Base-by-base conservation (phyloP, 2,113 vertebrate species). In the Uria aalge region DNA sequence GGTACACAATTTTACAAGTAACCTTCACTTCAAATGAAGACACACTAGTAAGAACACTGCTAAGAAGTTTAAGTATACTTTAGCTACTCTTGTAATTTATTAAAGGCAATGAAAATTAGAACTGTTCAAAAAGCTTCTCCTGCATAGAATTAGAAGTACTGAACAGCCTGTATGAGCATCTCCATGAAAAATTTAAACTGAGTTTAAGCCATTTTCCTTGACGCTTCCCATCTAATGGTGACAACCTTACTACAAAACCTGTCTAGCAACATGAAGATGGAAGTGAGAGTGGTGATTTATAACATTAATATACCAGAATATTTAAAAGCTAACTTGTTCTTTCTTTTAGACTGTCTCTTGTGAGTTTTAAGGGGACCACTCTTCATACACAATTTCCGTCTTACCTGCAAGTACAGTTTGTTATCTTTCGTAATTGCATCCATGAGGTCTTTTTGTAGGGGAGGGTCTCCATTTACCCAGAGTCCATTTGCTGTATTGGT, bases 381-480 rank as follows among this genome's bases (percentile, higher is more conserved):
- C 41, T 48, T 48, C 5, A 56, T 5, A 48, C 2, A 73, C 10
- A 30, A 7, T 52, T 85, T 94, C n/a, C 5, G 12, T 82, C 98
- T 98, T 98, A 99, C 99, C 99, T 99, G 99, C 91, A 99, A 98
- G 96, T 99, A 99, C 12, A 99, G 98, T 96, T 99, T 99, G 97
- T 99, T 99, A 98, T 99, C 99, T 98, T 99, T 99, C 29, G 99
- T 99, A 96, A 99, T 99, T 55, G 99, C 99, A 95, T 99, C 99
- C 98, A 99, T 99, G 64, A 99, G 99, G 87, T 99, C 99, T 95
- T 99, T 99, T 85, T 99, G 99, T 63, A 99, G 98, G 20, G 99
- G 99, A 41, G 99, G 99, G 66, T 99, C 99, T 86, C 98, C 98
- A 82, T 98, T 99, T 69, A 98, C 74, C 97, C 98, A 99, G 86